phyloP scores from a whole-genome alignment of 2,888 invertebrate species.

The Drosophila parthenogenetica region DNA sequence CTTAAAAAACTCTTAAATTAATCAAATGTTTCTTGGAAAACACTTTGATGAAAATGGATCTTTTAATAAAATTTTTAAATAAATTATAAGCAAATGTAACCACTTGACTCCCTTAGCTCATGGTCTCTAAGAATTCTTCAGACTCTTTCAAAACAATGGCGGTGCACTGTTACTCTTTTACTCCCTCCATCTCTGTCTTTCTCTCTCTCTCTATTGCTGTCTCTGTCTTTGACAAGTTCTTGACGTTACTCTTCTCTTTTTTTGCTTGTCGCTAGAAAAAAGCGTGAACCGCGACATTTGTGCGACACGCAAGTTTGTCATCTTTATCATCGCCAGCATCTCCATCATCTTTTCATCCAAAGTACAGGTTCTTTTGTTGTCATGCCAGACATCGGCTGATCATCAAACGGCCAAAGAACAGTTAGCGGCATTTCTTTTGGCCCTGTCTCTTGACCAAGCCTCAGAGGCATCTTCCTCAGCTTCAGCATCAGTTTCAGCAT shows the following conservation, averaged over 20 bases:
- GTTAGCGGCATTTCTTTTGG: slow-evolving; percentile 53
- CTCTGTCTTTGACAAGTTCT: background rate
- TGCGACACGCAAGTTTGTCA: slow-evolving; percentile 34
- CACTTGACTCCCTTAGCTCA: background rate
- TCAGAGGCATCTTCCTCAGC: background rate
- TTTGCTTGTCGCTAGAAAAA: slow-evolving; percentile 22
- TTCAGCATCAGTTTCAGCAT: no score
- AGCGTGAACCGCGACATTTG: slow-evolving; percentile 38
- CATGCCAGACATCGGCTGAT: slow-evolving; percentile 62
- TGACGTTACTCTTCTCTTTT: background rate
- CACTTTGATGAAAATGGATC: no score
- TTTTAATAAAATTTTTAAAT: no score
- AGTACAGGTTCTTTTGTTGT: slow-evolving; percentile 9
- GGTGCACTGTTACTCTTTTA: background rate
- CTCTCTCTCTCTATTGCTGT: background rate
- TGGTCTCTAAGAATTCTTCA: background rate
- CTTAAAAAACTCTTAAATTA: no score
- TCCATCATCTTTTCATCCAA: slow-evolving; percentile 3
- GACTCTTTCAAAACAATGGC: no score
- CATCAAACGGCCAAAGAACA: slow-evolving; percentile 73
- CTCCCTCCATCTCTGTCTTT: background rate
- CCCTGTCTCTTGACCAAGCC: slow-evolving; percentile 8
- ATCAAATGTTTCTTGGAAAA: no score
- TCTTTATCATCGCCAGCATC: slow-evolving; percentile 17
- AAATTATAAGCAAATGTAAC: background rate